Conservation (phyloP, 2,888 invertebrate genomes). For the Trachelus iudaicus region DNA sequence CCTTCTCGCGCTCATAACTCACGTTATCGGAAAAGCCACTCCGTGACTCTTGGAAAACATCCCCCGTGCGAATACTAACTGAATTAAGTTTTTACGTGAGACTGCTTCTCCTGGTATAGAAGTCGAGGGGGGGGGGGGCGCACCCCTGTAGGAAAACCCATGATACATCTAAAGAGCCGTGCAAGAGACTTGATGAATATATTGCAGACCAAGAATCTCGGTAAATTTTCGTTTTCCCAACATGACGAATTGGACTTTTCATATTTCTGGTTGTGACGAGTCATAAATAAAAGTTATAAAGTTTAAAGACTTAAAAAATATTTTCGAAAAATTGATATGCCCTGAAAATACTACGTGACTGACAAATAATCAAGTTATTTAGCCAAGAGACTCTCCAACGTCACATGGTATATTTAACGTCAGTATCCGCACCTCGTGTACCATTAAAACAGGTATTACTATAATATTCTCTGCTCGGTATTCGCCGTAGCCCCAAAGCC, state of each 20-base stretch:
- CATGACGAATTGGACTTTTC: neutral
- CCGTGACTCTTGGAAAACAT: neutral
- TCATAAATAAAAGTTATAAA: neutral
- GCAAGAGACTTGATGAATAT: neutral
- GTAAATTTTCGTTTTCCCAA: neutral
- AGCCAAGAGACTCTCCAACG: neutral
- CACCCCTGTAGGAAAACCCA: neutral
- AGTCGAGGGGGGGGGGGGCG: neutral
- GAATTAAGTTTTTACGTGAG: slow-evolving; percentile 3
- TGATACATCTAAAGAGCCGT: neutral
- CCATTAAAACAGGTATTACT: neutral
- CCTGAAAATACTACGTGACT: neutral
- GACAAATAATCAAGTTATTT: neutral
- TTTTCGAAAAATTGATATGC: neutral
- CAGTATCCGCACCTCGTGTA: neutral
- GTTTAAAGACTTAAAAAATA: neutral
- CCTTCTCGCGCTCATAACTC: neutral
- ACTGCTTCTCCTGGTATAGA: neutral
- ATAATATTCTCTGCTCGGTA: neutral
- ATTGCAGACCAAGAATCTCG: neutral
- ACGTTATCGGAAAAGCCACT: neutral
- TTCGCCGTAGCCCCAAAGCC: neutral
- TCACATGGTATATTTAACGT: neutral
- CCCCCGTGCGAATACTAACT: neutral
- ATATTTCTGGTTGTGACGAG: neutral